These are phyloP conservation scores for Phaedon cochleariae DNA, from an alignment of 2,888 invertebrate species.

Conservation along the genomic window DNA sequence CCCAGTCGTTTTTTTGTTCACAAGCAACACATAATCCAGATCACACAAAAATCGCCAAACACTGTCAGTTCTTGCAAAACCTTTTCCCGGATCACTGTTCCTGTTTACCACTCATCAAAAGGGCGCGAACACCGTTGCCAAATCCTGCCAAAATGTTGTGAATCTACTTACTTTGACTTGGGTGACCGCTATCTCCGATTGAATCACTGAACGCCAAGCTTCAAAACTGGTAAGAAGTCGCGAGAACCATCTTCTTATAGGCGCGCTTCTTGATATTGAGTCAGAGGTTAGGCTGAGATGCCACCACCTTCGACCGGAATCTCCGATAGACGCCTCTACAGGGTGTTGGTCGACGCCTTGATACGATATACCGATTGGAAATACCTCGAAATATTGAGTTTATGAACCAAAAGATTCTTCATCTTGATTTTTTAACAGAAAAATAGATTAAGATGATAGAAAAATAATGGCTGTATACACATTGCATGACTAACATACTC, in stretches of 20 bases:
- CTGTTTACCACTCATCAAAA: neutral
- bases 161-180: constrained; percentile 37
- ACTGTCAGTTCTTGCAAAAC: neutral
- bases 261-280: constrained; percentile 38
- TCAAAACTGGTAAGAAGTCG: constrained; percentile 38
- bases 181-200: constrained; percentile 30
- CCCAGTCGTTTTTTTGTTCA: too few relatives aligned
- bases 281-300: constrained; percentile 33
- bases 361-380: too few relatives aligned
- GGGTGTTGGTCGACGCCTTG: too few relatives aligned
- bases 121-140: constrained; percentile 16
- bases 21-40: neutral
- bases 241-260: constrained; percentile 42
- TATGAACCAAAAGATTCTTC: too few relatives aligned
- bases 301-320: constrained; percentile 38
- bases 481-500: too few relatives aligned
- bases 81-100: constrained; percentile 1
- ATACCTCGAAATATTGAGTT: too few relatives aligned
- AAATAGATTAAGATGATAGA: too few relatives aligned
- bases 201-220: constrained; percentile 37
- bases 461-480: too few relatives aligned
- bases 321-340: constrained; percentile 21
- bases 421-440: too few relatives aligned
- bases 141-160: constrained; percentile 14
- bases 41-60: neutral